A percentile compares a stretch with the other conserved stretches of the same genome.
Evolutionary conservation across 2,888 invertebrate species (phyloP).

Genomic region (Apamea epomidion): DNA sequence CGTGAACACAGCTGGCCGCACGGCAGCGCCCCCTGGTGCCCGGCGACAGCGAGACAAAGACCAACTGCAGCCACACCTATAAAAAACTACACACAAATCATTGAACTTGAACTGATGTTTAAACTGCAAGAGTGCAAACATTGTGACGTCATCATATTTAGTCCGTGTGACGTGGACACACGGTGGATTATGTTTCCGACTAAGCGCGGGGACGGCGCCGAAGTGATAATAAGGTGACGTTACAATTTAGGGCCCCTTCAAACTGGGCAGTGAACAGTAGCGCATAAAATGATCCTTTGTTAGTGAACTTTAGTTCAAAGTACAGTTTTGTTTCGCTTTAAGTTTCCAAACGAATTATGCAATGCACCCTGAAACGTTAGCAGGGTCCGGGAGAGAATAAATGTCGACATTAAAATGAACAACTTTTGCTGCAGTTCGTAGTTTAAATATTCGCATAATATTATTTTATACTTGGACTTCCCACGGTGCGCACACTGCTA

Average conservation of each 20-base stretch:
- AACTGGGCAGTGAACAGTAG: slow-evolving; percentile 30
- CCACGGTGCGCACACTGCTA: not conserved
- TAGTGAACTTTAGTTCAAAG: slow-evolving; percentile 24
- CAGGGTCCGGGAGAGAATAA: slow-evolving; percentile 48
- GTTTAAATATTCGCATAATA: slow-evolving; percentile 47
- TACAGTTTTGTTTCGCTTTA: slow-evolving; percentile 28
- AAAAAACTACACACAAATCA: slow-evolving; percentile 68
- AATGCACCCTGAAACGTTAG: slow-evolving; percentile 33
- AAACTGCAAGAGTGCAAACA: slow-evolving; percentile 60
- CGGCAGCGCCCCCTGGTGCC: slow-evolving; percentile 74
- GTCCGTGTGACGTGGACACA: slow-evolving; percentile 38
- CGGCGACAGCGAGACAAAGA: slow-evolving; percentile 70
- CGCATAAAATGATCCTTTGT: slow-evolving; percentile 36
- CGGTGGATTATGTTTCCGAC: slow-evolving; percentile 35
- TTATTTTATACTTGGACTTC: slow-evolving; percentile 36
- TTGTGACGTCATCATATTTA: slow-evolving; percentile 51
- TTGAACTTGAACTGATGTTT: slow-evolving; percentile 67
- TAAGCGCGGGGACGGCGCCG: slow-evolving; percentile 3
- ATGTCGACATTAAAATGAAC: slow-evolving; percentile 52
- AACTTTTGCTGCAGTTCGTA: slow-evolving; percentile 40
- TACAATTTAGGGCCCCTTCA: slow-evolving; percentile 6
- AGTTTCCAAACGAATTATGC: slow-evolving; percentile 36
- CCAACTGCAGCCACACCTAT: slow-evolving; percentile 75
- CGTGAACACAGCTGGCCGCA: slow-evolving; percentile 74
- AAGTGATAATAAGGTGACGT: slow-evolving; percentile 36